A percentile compares a stretch with the other conserved stretches of the same genome.
Evolutionary conservation across 2,888 invertebrate genomes (phyloP).

Genomic region (Sipha maydis): DNA sequence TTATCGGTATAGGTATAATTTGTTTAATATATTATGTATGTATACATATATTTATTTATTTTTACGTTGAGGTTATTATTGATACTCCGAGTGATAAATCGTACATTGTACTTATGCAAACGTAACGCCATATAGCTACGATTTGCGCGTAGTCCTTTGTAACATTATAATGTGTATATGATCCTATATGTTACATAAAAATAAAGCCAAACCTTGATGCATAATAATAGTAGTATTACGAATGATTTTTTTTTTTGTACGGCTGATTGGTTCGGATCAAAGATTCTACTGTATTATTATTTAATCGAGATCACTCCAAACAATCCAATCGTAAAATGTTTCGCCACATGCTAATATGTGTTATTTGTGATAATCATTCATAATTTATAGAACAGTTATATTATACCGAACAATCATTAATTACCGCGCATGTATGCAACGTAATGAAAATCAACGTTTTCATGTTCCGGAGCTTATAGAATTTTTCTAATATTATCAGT

Average conservation of each 20-base stretch:
- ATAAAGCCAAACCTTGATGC: slow-evolving; percentile 25
- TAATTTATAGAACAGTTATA: background rate
- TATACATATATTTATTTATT: background rate
- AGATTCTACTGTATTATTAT: background rate
- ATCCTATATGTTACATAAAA: slow-evolving; percentile 28
- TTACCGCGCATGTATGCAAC: background rate
- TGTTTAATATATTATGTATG: no score
- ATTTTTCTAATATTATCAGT: slow-evolving; percentile 14
- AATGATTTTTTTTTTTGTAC: slow-evolving; percentile 19
- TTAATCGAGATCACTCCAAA: slow-evolving; percentile 13
- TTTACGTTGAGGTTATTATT: background rate
- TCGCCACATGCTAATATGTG: background rate
- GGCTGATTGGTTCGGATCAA: background rate
- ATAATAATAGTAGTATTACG: background rate
- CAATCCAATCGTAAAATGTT: background rate
- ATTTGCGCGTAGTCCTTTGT: background rate
- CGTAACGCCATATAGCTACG: background rate
- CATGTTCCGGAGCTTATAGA: background rate
- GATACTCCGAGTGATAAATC: background rate
- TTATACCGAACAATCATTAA: background rate
- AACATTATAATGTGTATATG: background rate
- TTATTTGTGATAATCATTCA: background rate
- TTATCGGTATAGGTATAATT: background rate
- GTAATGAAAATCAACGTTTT: slow-evolving; percentile 30
- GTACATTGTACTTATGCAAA: slow-evolving; percentile 5